phyloP scores from a whole-genome alignment of 2,888 invertebrate species.

The Lissocephala sabroskyi region DNA sequence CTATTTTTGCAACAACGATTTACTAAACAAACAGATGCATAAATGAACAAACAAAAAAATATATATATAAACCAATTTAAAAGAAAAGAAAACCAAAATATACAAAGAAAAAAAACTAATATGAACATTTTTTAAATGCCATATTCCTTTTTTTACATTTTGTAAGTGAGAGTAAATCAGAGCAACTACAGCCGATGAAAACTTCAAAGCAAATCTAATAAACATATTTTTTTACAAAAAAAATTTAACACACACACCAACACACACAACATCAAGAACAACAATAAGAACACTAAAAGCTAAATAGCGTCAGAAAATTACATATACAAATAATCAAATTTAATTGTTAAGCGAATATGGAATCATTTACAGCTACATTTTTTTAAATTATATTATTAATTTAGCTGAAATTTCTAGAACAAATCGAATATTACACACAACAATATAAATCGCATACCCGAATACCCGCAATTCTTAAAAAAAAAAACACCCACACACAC shows the following conservation, averaged over 20 bases:
- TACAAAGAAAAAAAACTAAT: conserved; percentile 13
- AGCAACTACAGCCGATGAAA: conserved; percentile 32
- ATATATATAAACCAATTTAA: conserved; percentile 20
- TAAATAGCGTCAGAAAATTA: conserved; percentile 4
- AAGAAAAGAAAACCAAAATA: conserved; percentile 14
- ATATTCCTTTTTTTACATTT: conserved; percentile 66
- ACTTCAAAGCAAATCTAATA: conserved; percentile 22
- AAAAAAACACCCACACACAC: conserved; percentile 2
- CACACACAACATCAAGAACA: no score
- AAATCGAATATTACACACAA: conserved; percentile 23
- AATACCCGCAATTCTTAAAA: conserved; percentile 7
- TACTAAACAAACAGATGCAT: conserved; percentile 48
- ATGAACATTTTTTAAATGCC: conserved; percentile 34
- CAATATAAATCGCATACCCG: conserved; percentile 19
- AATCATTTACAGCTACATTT: conserved; percentile 31
- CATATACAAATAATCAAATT: conserved; percentile 30
- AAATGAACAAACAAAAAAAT: conserved; percentile 21
- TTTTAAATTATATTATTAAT: conserved; percentile 52
- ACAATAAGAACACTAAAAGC: conserved; percentile 23
- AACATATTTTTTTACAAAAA: conserved; percentile 53
- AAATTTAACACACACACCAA: no score
- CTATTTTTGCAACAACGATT: conserved; percentile 73
- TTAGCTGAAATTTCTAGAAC: conserved; percentile 61
- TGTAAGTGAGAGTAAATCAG: conserved; percentile 35
- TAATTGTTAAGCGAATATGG: conserved; percentile 40